Base-by-base conservation (phyloP, 2,888 invertebrate genomes). In the Macroteleia sp. region DNA sequence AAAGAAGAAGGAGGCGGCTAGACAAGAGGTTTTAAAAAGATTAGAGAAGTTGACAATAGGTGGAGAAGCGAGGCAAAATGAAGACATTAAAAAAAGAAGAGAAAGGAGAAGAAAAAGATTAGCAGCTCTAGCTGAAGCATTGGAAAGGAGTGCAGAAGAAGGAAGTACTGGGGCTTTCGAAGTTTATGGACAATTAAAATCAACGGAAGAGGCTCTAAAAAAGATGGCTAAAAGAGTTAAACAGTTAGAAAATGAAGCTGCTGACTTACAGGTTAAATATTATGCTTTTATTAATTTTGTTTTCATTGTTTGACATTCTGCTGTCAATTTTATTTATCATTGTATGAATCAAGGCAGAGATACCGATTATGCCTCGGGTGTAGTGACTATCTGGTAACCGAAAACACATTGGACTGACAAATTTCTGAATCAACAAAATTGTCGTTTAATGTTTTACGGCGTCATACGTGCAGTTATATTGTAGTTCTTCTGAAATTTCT, bases 141-240 rank as follows among this genome's bases (percentile, higher is more conserved):
- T 91, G 20, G 91, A 91, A 44, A 81, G 83, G 1, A 87, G 89
- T 36, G 87, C 86, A 1, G 85, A 89, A 46, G 91, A 90, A 20
- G 91, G 90, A 1, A 88, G 86, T 57, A 88, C 85, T 3, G 83
- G 89, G 20, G 91, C 89, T 25, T 91, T 91, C 81, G 88, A 91
- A 71, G 91, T 91, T 41, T 91, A 91, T 54, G 91, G 91, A 1
- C 91, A 91, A 56, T 80, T 91, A 0, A 89, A 88, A 64, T 89
- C 89, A 1, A 91, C 91, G 9, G 91, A 91, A 75, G 91, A 91
- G 4, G 91, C 91, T 5, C 59, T 91, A 4, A 91, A 90, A 69
- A 82, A 87, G 17, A 91, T 90, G 91, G 89, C 88, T 2, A 89
- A 86, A 36, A 84, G 83, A 22, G 88, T 85, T 2, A 89, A 88